phyloP scores from a whole-genome alignment of 2,888 invertebrate species.

The Protophormia terraenovae region DNA sequence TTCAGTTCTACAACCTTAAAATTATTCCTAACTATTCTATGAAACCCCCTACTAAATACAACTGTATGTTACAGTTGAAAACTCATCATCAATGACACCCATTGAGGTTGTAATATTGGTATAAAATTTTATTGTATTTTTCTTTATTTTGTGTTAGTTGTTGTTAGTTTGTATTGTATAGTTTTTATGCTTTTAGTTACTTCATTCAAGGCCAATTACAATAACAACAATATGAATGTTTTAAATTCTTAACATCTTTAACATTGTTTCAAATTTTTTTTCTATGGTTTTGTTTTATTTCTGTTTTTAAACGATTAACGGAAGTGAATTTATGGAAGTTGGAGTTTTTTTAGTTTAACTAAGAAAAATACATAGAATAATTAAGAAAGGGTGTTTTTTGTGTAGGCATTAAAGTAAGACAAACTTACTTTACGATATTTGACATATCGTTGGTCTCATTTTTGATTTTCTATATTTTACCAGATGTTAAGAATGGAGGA shows the following conservation, averaged over 20 bases:
- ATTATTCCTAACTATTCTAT: background rate
- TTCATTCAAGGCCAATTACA: constrained; percentile 30
- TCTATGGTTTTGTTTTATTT: background rate
- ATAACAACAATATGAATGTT: background rate
- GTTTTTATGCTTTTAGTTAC: background rate
- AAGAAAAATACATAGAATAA: too few relatives aligned
- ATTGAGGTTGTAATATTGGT: constrained; percentile 3
- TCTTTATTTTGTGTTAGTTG: background rate
- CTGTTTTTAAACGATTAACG: background rate
- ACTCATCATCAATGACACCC: constrained; percentile 16
- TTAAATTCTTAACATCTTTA: background rate
- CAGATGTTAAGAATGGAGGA: too few relatives aligned
- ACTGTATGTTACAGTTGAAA: background rate
- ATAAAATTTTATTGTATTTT: background rate
- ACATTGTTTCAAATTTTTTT: background rate
- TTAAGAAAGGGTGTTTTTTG: too few relatives aligned
- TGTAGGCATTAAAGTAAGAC: too few relatives aligned
- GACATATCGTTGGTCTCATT: too few relatives aligned
- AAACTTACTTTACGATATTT: too few relatives aligned
- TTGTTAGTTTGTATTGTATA: background rate
- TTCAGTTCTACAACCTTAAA: too few relatives aligned
- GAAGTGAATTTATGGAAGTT: constrained; percentile 13
- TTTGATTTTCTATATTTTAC: too few relatives aligned
- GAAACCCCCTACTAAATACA: background rate
- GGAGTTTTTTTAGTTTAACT: background rate